Conservation (phyloP, 1,140 invertebrate genomes). For the Ceratina australensis region DNA sequence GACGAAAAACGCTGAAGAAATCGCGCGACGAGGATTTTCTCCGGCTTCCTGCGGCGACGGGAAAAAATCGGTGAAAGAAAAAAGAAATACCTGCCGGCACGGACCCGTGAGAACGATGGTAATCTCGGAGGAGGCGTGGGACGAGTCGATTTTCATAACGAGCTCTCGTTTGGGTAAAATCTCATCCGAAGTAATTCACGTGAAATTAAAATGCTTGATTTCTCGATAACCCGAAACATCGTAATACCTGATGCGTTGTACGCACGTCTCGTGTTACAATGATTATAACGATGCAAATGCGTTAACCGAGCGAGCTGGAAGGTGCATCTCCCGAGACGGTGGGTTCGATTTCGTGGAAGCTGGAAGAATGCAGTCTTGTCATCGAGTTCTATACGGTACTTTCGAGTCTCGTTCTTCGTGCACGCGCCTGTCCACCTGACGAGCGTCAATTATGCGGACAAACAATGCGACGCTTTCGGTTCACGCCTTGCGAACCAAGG, state of each 20-base stretch:
- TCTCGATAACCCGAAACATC: background rate
- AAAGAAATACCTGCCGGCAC: background rate
- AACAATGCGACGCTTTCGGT: background rate
- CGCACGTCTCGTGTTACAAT: too few relatives aligned
- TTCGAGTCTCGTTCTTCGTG: constrained; percentile 32
- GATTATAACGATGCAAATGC: background rate
- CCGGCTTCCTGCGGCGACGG: background rate
- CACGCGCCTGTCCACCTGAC: constrained; percentile 34
- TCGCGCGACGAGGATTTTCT: background rate
- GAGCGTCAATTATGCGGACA: constrained; percentile 45
- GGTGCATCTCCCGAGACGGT: too few relatives aligned
- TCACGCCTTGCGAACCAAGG: background rate
- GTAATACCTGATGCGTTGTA: too few relatives aligned
- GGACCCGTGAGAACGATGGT: background rate
- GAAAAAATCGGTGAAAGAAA: background rate
- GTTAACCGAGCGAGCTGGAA: constrained; percentile 4
- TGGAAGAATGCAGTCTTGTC: constrained; percentile 73
- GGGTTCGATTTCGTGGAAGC: constrained; percentile 62
- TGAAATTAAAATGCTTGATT: background rate
- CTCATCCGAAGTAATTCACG: background rate
- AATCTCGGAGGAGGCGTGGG: too few relatives aligned
- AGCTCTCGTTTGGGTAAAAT: too few relatives aligned
- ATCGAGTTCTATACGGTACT: constrained; percentile 69
- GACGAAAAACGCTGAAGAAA: background rate
- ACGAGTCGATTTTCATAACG: too few relatives aligned